Percentiles rank a stretch among this genome's conserved stretches.
Conservation (phyloP, 2,113 vertebrate species). For the Cygnus buccinator region DNA sequence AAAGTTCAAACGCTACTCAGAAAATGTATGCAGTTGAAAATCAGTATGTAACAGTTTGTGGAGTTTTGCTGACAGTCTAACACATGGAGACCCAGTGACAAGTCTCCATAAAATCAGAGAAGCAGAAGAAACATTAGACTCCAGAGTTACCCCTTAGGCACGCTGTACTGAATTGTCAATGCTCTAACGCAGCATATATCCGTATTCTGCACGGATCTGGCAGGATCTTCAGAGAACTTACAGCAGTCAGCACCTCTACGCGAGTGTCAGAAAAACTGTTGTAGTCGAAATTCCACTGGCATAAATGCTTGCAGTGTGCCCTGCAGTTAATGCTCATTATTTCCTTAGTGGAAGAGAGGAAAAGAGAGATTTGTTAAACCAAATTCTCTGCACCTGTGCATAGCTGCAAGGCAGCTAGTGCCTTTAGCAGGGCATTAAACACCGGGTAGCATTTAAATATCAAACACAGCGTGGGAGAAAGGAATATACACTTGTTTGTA, state of each 20-base stretch:
- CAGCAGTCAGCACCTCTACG: neutral
- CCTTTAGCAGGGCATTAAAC: neutral
- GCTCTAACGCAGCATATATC: neutral
- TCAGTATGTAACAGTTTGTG: neutral
- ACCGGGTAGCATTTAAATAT: neutral
- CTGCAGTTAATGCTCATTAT: neutral
- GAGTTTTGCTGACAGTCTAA: neutral
- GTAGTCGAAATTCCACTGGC: neutral
- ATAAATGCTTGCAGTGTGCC: neutral
- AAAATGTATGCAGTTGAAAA: neutral
- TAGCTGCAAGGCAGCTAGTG: neutral
- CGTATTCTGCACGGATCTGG: neutral
- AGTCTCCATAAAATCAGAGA: neutral
- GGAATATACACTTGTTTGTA: neutral
- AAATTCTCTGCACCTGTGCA: neutral
- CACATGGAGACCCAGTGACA: neutral
- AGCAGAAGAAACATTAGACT: neutral
- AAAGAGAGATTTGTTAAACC: neutral
- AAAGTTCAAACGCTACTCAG: neutral
- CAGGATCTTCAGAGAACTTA: neutral
- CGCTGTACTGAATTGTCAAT: neutral
- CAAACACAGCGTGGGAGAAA: neutral
- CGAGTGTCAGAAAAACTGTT: neutral
- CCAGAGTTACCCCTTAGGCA: neutral
- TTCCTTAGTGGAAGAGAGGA: neutral